Percentiles rank a stretch among this genome's conserved stretches.
Evolutionary conservation across 2,888 invertebrate genomes (phyloP).

Genomic region (Hecatera dysodea): DNA sequence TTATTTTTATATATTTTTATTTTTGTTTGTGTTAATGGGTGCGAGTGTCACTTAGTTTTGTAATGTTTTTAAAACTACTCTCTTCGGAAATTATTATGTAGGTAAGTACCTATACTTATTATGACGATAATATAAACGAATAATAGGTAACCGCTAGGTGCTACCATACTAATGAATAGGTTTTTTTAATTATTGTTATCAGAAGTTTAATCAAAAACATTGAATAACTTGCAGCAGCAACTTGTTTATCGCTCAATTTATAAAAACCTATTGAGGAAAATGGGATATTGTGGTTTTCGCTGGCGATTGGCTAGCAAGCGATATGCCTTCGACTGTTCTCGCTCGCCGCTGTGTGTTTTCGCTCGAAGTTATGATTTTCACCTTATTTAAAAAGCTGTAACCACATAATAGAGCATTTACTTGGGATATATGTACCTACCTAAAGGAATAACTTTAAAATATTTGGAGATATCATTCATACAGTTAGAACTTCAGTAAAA

Average conservation of each 20-base stretch:
- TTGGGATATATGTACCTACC: background rate
- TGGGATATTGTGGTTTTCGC: slow-evolving; percentile 50
- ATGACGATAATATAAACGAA: too few species aligned
- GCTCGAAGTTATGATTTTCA: background rate
- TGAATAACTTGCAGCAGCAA: slow-evolving; percentile 45
- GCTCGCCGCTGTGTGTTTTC: slow-evolving; percentile 3
- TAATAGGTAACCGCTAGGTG: too few species aligned
- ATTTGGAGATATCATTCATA: background rate
- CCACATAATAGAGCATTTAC: background rate
- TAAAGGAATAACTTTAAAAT: slow-evolving; percentile 7
- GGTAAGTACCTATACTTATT: too few species aligned
- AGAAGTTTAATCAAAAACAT: slow-evolving; percentile 40
- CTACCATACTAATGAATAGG: background rate
- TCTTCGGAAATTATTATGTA: too few species aligned
- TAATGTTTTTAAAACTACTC: too few species aligned
- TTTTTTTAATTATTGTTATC: slow-evolving; percentile 18
- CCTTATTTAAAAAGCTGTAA: slow-evolving; percentile 5
- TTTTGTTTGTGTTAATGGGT: too few species aligned
- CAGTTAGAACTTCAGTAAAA: slow-evolving; percentile 12
- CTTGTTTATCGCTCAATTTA: slow-evolving; percentile 53
- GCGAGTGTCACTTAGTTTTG: too few species aligned
- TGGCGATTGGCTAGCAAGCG: slow-evolving; percentile 45
- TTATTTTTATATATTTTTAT: too few species aligned
- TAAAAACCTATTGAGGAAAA: slow-evolving; percentile 53
- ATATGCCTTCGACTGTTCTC: slow-evolving; percentile 15